Evolutionary conservation across 92 coral and sea anemone genomes (phyloP).

Genomic region (Zoanthus gigantus): DNA sequence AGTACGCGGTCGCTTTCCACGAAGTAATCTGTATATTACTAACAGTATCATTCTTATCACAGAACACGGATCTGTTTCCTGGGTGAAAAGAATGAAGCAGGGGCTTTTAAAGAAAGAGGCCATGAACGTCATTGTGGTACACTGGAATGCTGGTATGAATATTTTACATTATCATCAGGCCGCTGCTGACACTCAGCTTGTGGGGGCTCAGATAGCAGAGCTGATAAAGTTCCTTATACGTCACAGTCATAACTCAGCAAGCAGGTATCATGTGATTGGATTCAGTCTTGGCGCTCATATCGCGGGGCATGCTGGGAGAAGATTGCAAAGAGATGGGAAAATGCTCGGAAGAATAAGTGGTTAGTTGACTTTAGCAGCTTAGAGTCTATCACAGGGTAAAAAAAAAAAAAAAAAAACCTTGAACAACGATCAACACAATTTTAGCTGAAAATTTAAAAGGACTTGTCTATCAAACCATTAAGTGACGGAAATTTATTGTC

Average conservation of each 20-base stretch:
- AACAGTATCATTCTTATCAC: neutral
- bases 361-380: neutral
- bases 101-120: conserved; percentile 66
- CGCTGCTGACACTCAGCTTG: conserved; percentile 70
- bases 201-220: conserved; percentile 84
- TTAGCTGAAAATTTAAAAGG: too few species aligned
- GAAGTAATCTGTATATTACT: too few species aligned
- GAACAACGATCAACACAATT: too few species aligned
- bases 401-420: too few species aligned
- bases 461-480: too few species aligned
- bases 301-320: conserved; percentile 75
- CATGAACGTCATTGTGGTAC: conserved; percentile 71
- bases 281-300: conserved; percentile 67
- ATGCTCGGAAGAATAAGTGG: conserved; percentile 79
- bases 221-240: conserved; percentile 71
- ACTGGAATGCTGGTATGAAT: conserved; percentile 70
- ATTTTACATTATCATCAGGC: conserved; percentile 65
- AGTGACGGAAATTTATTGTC: too few species aligned
- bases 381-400: too few species aligned
- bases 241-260: conserved; percentile 58
- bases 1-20: too few species aligned
- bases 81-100: conserved; percentile 72
- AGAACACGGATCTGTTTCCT: conserved; percentile 64
- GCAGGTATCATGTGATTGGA: neutral
- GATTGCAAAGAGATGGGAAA: conserved; percentile 37